A percentile compares a stretch with the other conserved stretches of the same genome.
phyloP scores from a whole-genome alignment of 2,888 invertebrate genomes.

The Stomorhina lunata region DNA sequence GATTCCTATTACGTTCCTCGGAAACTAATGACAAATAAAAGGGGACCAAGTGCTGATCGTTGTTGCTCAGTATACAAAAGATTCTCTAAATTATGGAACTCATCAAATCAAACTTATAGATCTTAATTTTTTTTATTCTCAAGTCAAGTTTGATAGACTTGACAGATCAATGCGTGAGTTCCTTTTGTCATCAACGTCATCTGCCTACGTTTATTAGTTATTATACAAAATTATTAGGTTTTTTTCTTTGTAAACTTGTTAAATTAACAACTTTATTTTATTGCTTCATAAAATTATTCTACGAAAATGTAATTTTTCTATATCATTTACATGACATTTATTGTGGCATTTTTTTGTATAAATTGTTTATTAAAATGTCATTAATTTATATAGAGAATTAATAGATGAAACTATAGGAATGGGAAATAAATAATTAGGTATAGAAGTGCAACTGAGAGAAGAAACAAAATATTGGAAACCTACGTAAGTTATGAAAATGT shows the following conservation, averaged over 20 bases:
- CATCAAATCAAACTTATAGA: background rate
- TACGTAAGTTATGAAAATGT: too few species aligned
- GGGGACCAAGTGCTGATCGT: too few species aligned
- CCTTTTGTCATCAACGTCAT: background rate
- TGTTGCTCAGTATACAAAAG: background rate
- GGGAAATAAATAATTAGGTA: too few species aligned
- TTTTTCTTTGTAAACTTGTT: conserved; percentile 2
- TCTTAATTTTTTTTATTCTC: background rate
- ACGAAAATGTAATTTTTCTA: conserved; percentile 23
- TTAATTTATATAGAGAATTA: conserved; percentile 44
- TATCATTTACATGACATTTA: conserved; percentile 31
- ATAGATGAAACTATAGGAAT: background rate
- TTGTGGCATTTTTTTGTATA: background rate
- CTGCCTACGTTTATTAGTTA: conserved; percentile 13
- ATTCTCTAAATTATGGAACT: background rate
- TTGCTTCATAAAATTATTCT: background rate
- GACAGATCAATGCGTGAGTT: conserved; percentile 26
- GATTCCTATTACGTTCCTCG: conserved; percentile 12
- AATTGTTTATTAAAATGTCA: conserved; percentile 57
- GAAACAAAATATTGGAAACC: too few species aligned
- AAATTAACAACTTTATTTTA: conserved; percentile 35
- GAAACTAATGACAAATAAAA: too few species aligned
- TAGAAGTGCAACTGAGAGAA: too few species aligned
- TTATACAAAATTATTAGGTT: conserved; percentile 9
- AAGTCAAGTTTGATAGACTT: conserved; percentile 3